Percentiles rank a stretch among this genome's conserved stretches.
These are phyloP conservation scores for Diadromus collaris DNA, from an alignment of 2,888 invertebrate species.

Conservation along the genomic window DNA sequence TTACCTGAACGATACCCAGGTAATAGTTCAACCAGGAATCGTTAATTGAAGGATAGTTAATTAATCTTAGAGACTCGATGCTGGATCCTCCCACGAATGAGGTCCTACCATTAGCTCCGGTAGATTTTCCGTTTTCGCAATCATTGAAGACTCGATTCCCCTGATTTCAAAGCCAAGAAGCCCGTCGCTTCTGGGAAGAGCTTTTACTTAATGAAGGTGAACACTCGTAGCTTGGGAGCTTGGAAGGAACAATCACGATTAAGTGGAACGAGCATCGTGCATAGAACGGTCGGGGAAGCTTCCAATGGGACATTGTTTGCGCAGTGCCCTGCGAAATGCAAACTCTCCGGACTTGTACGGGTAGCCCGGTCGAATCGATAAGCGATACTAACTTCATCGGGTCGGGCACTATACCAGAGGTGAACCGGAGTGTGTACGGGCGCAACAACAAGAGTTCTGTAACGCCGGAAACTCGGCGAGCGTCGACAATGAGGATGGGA, in stretches of 20 bases:
- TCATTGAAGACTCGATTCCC: background rate
- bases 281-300: conserved; percentile 29
- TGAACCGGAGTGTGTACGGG: conserved; percentile 10
- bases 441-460: conserved; percentile 47
- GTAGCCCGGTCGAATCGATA: conserved; percentile 56
- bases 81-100: no score
- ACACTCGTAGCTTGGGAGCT: conserved; percentile 28
- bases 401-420: conserved; percentile 32
- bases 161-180: conserved; percentile 1
- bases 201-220: conserved; percentile 40
- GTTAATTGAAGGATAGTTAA: no score
- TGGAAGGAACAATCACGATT: conserved; percentile 46
- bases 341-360: conserved; percentile 40
- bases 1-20: no score
- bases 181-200: background rate
- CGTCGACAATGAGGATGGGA: conserved; percentile 46
- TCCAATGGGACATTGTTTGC: conserved; percentile 56
- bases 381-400: conserved; percentile 58
- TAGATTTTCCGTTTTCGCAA: background rate
- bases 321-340: conserved; percentile 53
- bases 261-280: conserved; percentile 41
- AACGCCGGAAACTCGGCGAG: conserved; percentile 46
- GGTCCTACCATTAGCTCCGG: no score
- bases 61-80: no score
- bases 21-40: no score